Evolutionary conservation across 2,888 invertebrate genomes (phyloP).

Genomic region (Lordiphosa fenestrarum): DNA sequence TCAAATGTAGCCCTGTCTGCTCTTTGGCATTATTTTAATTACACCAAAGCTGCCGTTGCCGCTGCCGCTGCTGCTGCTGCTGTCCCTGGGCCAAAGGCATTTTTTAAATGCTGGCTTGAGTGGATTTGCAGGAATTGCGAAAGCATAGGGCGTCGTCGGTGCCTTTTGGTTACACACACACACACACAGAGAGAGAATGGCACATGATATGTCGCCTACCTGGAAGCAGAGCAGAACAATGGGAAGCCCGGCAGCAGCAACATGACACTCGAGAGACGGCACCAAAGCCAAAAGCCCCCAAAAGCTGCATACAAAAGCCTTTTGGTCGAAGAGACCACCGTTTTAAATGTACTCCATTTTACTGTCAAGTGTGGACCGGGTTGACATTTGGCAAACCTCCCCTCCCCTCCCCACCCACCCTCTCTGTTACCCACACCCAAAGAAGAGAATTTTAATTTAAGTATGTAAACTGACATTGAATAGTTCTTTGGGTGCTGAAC

Average conservation of each 20-base stretch:
- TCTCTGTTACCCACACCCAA: background rate
- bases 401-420: background rate
- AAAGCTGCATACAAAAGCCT: slow-evolving; percentile 51
- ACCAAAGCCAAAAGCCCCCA: slow-evolving; percentile 51
- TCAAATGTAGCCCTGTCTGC: slow-evolving; percentile 44
- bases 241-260: slow-evolving; percentile 40
- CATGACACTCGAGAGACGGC: slow-evolving; percentile 47
- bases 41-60: slow-evolving; percentile 44
- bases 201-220: slow-evolving; percentile 75
- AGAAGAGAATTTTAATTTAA: slow-evolving; percentile 71
- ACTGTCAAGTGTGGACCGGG: slow-evolving; percentile 71
- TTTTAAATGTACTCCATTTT: slow-evolving; percentile 76
- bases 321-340: slow-evolving; percentile 32
- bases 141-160: slow-evolving; percentile 4
- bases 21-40: slow-evolving; percentile 64
- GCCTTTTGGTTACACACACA: slow-evolving; percentile 10
- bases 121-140: slow-evolving; percentile 18
- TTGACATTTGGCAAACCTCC: slow-evolving; percentile 62
- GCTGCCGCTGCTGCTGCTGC: too few relatives aligned
- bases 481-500: slow-evolving; percentile 47
- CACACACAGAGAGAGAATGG: slow-evolving; percentile 6
- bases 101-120: slow-evolving; percentile 62
- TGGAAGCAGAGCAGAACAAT: slow-evolving; percentile 48
- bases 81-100: slow-evolving; percentile 37
- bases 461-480: slow-evolving; percentile 74